Base-by-base conservation (phyloP, 92 coral and sea anemone genomes). In the Desmophyllum pertusum region DNA sequence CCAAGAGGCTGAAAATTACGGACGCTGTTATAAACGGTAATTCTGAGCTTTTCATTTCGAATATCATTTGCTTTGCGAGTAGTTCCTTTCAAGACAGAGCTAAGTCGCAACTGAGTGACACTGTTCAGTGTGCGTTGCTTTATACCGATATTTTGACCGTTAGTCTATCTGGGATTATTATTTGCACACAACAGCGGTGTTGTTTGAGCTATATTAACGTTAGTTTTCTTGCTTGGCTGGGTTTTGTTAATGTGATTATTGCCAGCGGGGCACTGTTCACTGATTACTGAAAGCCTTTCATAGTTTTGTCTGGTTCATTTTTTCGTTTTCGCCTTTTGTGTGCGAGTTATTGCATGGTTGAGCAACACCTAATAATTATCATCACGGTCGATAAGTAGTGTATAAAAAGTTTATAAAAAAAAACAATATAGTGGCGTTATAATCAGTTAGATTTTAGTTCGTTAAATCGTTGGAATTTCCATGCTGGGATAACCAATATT, bases 151-250 rank as follows among this genome's bases (percentile, higher is more conserved):
- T 36, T 19, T 48, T 81, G 30, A 81, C 70, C 42, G 69, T 70
- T 81, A 50, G 25, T 25, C 85, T 73, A 36, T 41, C 85, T 15
- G 85, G 9, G 65, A 68, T 36, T 68, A 69, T 45, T 51, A 37
- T 68, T 79, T 79, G 25, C 23, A 69, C 63, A 19, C 6, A 76
- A 51, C 11, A 37, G 61, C 76, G 75, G 65, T 80, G 48, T 66
- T 42, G 36, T 79, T 79, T 65, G 43, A 79, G 42, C 37, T 33
- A 43, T n/a, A n/a, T 65, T 37, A 64, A 50, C 36, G 31, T 25
- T 27, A 48, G 5, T 13, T 71, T 81, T 59, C 52, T 62, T 72
- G 86, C 79, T 55, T 82, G 86, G n/a, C 31, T 82, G 68, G 46
- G 0, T 50, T 81, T 45, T 36, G 25, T 35, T 41, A 63, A 64